A percentile compares a stretch with the other conserved stretches of the same genome.
These are phyloP conservation scores for Pseudolaguvia tuberculata DNA, from an alignment of 2,113 vertebrate species.

Conservation along the genomic window DNA sequence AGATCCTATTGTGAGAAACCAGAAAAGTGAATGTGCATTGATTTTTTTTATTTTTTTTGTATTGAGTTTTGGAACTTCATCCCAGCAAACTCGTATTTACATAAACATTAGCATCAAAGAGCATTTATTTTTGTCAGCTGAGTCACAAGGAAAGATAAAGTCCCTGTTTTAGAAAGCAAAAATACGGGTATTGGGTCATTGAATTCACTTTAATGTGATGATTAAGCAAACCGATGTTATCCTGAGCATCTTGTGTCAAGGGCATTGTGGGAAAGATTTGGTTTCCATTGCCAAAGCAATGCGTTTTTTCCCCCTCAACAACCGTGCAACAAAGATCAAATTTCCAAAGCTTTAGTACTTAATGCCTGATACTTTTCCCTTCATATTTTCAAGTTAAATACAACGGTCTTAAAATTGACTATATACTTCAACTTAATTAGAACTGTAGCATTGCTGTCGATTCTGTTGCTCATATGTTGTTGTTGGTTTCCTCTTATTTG, in stretches of 20 bases:
- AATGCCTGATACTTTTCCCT: not conserved
- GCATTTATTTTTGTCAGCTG: not conserved
- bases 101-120: constrained; percentile 20
- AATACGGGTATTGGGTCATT: constrained; percentile 27
- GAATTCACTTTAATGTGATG: constrained; percentile 19
- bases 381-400: not conserved
- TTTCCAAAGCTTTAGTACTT: not conserved
- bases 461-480: too few relatives aligned
- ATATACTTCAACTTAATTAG: too few relatives aligned
- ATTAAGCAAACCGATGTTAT: constrained; percentile 2
- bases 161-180: not conserved
- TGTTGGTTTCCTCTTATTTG: too few relatives aligned
- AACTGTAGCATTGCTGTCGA: too few relatives aligned
- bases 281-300: constrained; percentile 19
- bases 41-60: not conserved
- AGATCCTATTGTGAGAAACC: not conserved
- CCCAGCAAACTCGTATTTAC: not conserved
- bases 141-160: not conserved
- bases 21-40: not conserved
- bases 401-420: too few relatives aligned
- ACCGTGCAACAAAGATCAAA: not conserved
- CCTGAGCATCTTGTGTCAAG: constrained; percentile 8
- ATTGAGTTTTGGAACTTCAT: not conserved
- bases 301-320: not conserved
- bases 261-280: constrained; percentile 22